Conservation (phyloP, 92 coral and sea anemone species). For the Epizoanthus scotinus region DNA sequence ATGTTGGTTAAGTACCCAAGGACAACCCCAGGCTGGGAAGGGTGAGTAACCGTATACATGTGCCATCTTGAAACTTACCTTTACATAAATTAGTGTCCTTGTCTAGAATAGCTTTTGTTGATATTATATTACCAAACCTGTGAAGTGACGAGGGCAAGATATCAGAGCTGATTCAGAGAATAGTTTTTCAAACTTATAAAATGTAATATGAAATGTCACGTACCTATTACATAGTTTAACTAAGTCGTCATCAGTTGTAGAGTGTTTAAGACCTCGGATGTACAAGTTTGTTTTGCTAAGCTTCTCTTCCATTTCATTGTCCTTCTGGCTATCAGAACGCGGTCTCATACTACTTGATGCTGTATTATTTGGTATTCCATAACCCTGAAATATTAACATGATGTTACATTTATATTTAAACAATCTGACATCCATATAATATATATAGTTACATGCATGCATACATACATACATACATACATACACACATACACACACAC, state of each 20-base stretch:
- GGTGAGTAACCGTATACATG: not conserved
- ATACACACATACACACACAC: too few species aligned
- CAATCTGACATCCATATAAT: not conserved
- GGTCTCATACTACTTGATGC: constrained; percentile 61
- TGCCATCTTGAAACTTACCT: constrained; percentile 52
- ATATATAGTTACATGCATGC: too few species aligned
- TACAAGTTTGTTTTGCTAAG: constrained; percentile 98
- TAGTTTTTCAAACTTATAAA: not conserved
- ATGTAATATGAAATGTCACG: not conserved
- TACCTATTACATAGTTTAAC: constrained; percentile 93
- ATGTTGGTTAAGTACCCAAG: too few species aligned
- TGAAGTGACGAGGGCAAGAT: constrained; percentile 21
- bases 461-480: too few species aligned
- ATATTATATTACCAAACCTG: constrained; percentile 94
- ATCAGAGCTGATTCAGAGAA: not conserved
- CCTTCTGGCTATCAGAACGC: constrained; percentile 66
- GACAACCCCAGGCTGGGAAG: not conserved
- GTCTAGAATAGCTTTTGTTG: constrained; percentile 98
- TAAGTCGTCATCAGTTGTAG: constrained; percentile 98
- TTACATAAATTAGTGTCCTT: constrained; percentile 99
- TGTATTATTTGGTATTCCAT: constrained; percentile 70
- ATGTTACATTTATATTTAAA: not conserved
- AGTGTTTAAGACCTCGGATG: constrained; percentile 95
- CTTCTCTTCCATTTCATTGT: constrained; percentile 80
- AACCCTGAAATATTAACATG: constrained; percentile 51